These are phyloP conservation scores for Zelostemma sp. DNA, from an alignment of 1,140 invertebrate species.

Conservation along the genomic window DNA sequence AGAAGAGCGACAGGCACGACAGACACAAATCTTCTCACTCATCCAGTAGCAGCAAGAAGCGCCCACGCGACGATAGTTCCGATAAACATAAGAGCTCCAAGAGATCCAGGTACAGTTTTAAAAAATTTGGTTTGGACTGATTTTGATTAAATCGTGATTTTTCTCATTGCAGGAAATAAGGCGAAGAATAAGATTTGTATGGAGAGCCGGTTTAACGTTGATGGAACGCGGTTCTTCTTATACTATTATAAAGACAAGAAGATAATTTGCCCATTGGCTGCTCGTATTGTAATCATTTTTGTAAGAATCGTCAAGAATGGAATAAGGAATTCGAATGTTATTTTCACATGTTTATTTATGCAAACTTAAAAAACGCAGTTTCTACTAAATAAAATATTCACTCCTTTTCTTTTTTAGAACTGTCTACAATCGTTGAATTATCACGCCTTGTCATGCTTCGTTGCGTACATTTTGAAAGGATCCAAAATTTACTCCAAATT, in stretches of 20 bases:
- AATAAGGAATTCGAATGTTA: conserved; percentile 7
- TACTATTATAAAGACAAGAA: too few relatives aligned
- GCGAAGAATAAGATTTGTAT: too few relatives aligned
- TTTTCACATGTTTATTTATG: conserved; percentile 29
- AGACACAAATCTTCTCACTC: conserved; percentile 66
- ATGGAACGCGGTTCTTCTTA: too few relatives aligned
- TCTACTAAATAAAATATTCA: conserved; percentile 28
- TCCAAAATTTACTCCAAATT: neutral
- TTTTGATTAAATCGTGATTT: too few relatives aligned
- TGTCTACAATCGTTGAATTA: conserved; percentile 51
- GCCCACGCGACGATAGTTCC: conserved; percentile 80
- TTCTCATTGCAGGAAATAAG: conserved; percentile 14
- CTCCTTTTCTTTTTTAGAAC: conserved; percentile 29
- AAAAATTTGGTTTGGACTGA: too few relatives aligned
- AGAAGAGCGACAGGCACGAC: conserved; percentile 68
- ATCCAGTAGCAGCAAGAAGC: conserved; percentile 73
- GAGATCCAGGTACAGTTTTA: too few relatives aligned
- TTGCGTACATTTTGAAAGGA: neutral
- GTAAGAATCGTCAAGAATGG: conserved; percentile 10
- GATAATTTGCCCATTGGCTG: too few relatives aligned
- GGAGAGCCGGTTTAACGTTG: too few relatives aligned
- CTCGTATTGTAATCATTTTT: too few relatives aligned
- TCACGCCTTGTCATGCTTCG: too few relatives aligned
- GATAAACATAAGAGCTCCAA: conserved; percentile 77
- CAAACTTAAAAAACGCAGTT: conserved; percentile 35